Percentiles rank a stretch among this genome's conserved stretches.
These are phyloP conservation scores for Tenualosa ilisha DNA, from an alignment of 2,797 vertebrate species.

Conservation along the genomic window DNA sequence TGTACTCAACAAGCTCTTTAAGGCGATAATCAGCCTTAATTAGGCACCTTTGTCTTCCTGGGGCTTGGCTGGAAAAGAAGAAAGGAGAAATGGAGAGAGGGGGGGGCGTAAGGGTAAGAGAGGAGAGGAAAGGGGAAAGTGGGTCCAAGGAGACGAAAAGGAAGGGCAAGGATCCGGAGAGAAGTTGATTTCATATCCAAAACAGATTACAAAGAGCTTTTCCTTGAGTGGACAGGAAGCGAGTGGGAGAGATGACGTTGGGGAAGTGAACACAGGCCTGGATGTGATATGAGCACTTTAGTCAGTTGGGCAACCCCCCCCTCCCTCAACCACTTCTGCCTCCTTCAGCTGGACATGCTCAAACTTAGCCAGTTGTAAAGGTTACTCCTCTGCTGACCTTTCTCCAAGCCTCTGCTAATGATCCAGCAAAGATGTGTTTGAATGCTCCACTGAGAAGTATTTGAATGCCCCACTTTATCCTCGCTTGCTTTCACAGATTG, in stretches of 20 bases:
- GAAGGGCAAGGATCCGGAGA: not conserved
- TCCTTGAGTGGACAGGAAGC: too few species aligned
- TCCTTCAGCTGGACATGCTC: not conserved
- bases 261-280: too few species aligned
- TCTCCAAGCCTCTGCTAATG: not conserved
- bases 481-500: not conserved
- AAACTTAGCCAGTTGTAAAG: not conserved
- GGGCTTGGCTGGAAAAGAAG: not conserved
- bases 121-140: not conserved
- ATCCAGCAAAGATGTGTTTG: not conserved
- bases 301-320: too few species aligned
- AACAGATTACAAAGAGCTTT: not conserved
- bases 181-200: not conserved
- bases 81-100: not conserved
- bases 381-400: not conserved
- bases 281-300: too few species aligned
- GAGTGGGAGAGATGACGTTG: too few species aligned
- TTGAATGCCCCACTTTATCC: not conserved
- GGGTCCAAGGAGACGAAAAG: not conserved
- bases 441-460: not conserved
- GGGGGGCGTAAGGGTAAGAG: not conserved
- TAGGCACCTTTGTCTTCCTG: conserved; percentile 21
- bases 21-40: conserved; percentile 36
- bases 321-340: too few species aligned
- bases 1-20: conserved; percentile 31